Evolutionary conservation across 1,140 invertebrate species (phyloP).

Genomic region (Microplitis mediator): DNA sequence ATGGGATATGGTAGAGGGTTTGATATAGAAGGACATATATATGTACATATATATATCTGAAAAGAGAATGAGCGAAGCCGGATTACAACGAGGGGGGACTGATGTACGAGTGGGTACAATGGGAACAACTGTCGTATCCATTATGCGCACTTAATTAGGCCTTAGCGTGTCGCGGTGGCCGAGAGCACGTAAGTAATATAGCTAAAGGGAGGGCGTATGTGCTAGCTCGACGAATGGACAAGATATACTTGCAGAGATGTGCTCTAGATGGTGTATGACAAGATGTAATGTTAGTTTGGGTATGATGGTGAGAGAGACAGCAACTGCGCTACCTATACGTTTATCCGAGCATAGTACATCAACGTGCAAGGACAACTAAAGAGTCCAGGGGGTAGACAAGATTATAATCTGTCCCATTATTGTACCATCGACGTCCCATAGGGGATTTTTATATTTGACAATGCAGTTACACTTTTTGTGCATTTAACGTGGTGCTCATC

Average conservation of each 20-base stretch:
- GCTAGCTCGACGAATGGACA: slow-evolving; percentile 42
- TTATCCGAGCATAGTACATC: slow-evolving; percentile 6
- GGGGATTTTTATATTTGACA: slow-evolving; percentile 59
- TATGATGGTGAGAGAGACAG: background rate
- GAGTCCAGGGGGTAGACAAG: slow-evolving; percentile 60
- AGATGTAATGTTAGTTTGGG: background rate
- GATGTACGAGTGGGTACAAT: slow-evolving; percentile 27
- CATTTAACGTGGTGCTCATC: slow-evolving; percentile 55
- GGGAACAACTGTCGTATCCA: slow-evolving; percentile 58
- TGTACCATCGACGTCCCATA: slow-evolving; percentile 62
- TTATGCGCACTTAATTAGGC: slow-evolving; percentile 61
- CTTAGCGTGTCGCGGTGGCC: slow-evolving; percentile 42
- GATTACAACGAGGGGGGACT: slow-evolving; percentile 1
- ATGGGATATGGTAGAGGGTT: background rate
- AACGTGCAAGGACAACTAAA: slow-evolving; percentile 20
- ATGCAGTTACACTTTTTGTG: slow-evolving; percentile 62
- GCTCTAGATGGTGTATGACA: background rate
- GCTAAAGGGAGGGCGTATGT: slow-evolving; percentile 25
- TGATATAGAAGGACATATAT: background rate
- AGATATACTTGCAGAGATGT: slow-evolving; percentile 41
- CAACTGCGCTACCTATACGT: background rate
- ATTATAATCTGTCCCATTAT: slow-evolving; percentile 65
- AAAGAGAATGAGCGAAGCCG: slow-evolving; percentile 5
- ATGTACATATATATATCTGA: background rate
- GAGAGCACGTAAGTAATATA: slow-evolving; percentile 24